Conservation (phyloP, 2,888 invertebrate species). For the Embidobia sp. region DNA sequence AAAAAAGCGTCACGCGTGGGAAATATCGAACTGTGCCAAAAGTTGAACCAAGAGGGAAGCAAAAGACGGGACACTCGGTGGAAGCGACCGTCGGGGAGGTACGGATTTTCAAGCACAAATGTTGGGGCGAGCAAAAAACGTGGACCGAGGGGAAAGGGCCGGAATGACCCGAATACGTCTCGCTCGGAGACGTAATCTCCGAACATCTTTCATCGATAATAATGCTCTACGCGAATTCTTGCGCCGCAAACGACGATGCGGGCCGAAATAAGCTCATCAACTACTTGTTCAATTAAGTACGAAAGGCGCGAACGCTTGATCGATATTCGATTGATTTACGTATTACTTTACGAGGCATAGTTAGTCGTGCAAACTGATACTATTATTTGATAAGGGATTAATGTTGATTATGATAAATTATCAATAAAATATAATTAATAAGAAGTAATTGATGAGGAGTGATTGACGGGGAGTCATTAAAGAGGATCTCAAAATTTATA, state of each 20-base stretch:
- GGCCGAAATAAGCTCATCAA: slow-evolving; percentile 45
- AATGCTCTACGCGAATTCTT: slow-evolving; percentile 75
- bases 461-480: too few relatives aligned
- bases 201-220: slow-evolving; percentile 71
- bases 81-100: too few relatives aligned
- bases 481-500: too few relatives aligned
- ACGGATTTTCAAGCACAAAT: slow-evolving; percentile 22
- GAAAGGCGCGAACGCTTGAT: slow-evolving; percentile 10
- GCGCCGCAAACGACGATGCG: slow-evolving; percentile 61
- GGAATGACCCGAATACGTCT: slow-evolving; percentile 78
- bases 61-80: too few relatives aligned
- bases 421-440: not conserved
- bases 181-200: slow-evolving; percentile 71
- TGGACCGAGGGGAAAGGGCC: slow-evolving; percentile 19
- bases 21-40: slow-evolving; percentile 40
- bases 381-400: too few relatives aligned
- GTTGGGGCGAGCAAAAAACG: slow-evolving; percentile 16
- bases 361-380: not conserved
- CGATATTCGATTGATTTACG: slow-evolving; percentile 10
- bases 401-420: not conserved
- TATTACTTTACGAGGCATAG: not conserved
- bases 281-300: slow-evolving; percentile 48
- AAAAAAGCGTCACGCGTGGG: too few relatives aligned
- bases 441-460: too few relatives aligned
- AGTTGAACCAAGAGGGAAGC: slow-evolving; percentile 23